Percentiles rank a stretch among this genome's conserved stretches.
phyloP scores from a whole-genome alignment of 2,888 invertebrate genomes.

The Lypha dubia region DNA sequence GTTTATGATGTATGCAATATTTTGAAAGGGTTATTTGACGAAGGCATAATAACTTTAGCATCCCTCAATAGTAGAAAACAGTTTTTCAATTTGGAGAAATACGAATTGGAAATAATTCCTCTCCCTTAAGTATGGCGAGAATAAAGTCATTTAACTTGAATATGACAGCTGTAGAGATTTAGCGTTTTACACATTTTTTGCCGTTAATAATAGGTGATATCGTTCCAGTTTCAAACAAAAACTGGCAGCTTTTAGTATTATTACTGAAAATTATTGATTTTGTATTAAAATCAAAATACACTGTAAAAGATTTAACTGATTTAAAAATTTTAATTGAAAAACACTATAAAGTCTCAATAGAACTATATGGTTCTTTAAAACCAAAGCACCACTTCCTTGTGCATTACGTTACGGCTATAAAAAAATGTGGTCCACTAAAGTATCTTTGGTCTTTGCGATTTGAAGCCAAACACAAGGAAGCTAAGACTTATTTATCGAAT shows the following conservation, averaged over 20 bases:
- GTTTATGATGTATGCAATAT: slow-evolving; percentile 66
- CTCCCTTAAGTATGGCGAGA: slow-evolving; percentile 32
- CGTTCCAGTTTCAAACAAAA: no score
- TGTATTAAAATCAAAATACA: no score
- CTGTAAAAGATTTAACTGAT: neutral
- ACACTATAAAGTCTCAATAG: slow-evolving; percentile 12
- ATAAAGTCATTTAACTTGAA: slow-evolving; percentile 43
- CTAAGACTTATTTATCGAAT: slow-evolving; percentile 58
- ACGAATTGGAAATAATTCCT: slow-evolving; percentile 59
- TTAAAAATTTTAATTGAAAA: slow-evolving; percentile 15
- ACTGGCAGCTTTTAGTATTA: no score
- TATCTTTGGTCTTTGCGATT: slow-evolving; percentile 61
- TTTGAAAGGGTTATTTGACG: slow-evolving; percentile 58
- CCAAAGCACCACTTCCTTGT: slow-evolving; percentile 69
- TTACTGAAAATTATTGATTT: no score
- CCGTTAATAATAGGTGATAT: no score
- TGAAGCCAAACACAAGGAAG: slow-evolving; percentile 60
- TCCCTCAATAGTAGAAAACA: slow-evolving; percentile 64
- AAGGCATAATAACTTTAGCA: slow-evolving; percentile 56
- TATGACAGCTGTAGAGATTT: slow-evolving; percentile 55
- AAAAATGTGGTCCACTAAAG: slow-evolving; percentile 63
- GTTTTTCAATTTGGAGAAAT: slow-evolving; percentile 63
- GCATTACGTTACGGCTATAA: slow-evolving; percentile 60
- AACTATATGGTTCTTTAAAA: slow-evolving; percentile 59
- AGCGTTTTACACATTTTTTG: no score